A percentile compares a stretch with the other conserved stretches of the same genome.
These are phyloP conservation scores for Gila robusta DNA, from an alignment of 2,797 vertebrate species.

Conservation along the genomic window DNA sequence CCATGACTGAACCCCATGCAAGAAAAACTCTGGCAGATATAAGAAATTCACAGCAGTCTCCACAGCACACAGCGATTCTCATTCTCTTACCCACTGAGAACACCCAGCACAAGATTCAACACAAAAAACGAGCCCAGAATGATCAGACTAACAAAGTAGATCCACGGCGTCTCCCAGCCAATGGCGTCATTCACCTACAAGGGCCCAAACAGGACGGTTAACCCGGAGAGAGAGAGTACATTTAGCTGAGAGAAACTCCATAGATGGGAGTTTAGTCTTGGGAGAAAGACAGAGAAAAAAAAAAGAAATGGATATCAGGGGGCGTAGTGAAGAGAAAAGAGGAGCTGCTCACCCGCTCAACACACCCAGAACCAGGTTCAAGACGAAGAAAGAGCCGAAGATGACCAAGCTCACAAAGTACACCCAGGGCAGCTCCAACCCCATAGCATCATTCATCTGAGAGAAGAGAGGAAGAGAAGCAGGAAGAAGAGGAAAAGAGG, in stretches of 20 bases:
- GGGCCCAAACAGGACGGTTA: constrained; percentile 60
- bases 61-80: constrained; percentile 34
- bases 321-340: constrained; percentile 79
- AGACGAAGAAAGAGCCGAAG: constrained; percentile 99
- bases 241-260: constrained; percentile 2
- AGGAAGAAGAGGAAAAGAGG: constrained; percentile 29
- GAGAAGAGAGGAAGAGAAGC: constrained; percentile 46
- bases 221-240: constrained; percentile 71
- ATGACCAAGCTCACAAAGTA: constrained; percentile 99
- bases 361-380: constrained; percentile 99
- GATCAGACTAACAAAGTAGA: constrained; percentile 99
- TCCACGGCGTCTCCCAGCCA: constrained; percentile 93
- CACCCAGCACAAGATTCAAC: constrained; percentile 99
- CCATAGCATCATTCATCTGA: constrained; percentile 99
- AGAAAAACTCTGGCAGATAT: constrained; percentile 61
- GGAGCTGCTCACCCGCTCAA: constrained; percentile 97
- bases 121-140: constrained; percentile 99
- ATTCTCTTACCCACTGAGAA: constrained; percentile 98
- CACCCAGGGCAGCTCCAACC: constrained; percentile 99
- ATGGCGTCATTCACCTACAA: constrained; percentile 97
- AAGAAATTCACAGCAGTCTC: constrained; percentile 71
- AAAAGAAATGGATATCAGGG: background rate
- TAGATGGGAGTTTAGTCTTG: constrained; percentile 6
- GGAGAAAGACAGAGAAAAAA: constrained; percentile 12
- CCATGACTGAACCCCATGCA: constrained; percentile 10